These are phyloP conservation scores for Stichopus horrens DNA, from an alignment of 53 echinoderm and acorn worm species.

Conservation along the genomic window DNA sequence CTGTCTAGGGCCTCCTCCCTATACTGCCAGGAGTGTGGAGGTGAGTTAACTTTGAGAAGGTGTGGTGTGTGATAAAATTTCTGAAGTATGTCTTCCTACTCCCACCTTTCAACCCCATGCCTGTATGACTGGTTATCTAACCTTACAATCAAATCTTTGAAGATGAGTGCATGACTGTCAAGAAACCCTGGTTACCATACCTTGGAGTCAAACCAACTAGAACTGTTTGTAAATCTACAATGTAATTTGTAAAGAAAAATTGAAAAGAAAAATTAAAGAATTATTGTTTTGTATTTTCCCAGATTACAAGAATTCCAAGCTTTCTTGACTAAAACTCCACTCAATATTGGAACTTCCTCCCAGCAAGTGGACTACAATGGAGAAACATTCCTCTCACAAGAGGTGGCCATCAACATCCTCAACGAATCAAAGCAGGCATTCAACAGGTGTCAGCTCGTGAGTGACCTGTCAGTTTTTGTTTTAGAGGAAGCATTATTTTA, in stretches of 20 bases:
- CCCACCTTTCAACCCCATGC: too few species aligned
- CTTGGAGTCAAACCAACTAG: too few species aligned
- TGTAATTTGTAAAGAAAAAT: background rate
- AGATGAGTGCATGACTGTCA: too few species aligned
- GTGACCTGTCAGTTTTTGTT: slow-evolving; percentile 5
- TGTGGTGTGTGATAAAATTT: too few species aligned
- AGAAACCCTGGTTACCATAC: too few species aligned
- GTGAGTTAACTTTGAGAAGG: too few species aligned
- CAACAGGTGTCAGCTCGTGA: slow-evolving; percentile 89
- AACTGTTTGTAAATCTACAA: background rate
- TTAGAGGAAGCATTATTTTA: background rate
- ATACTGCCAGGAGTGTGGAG: too few species aligned
- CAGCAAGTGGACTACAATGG: slow-evolving; percentile 86
- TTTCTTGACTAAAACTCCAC: slow-evolving; percentile 79
- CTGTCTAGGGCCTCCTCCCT: too few species aligned
- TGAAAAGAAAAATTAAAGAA: background rate
- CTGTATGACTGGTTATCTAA: too few species aligned
- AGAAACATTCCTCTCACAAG: slow-evolving; percentile 91
- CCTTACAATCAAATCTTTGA: too few species aligned
- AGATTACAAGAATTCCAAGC: slow-evolving; percentile 95
- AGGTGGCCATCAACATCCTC: slow-evolving; percentile 82
- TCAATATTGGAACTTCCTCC: slow-evolving; percentile 85
- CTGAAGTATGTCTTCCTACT: too few species aligned
- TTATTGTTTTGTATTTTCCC: background rate
- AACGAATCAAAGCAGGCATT: slow-evolving; percentile 96